These are phyloP conservation scores for Bradypus variegatus DNA, from an alignment of 2,797 vertebrate species.

Conservation along the genomic window DNA sequence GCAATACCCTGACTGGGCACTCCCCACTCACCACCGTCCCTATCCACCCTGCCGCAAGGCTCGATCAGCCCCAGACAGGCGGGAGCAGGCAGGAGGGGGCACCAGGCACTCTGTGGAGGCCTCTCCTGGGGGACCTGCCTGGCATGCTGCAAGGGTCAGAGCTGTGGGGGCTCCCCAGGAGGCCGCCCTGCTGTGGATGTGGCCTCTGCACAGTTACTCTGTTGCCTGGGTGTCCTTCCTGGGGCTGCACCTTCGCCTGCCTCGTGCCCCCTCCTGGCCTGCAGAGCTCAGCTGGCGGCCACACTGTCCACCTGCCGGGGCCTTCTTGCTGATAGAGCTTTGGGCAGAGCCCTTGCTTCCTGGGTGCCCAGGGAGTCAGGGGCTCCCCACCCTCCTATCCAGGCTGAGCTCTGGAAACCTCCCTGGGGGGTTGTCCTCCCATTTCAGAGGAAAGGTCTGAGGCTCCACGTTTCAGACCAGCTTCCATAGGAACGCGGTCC, in stretches of 20 bases:
- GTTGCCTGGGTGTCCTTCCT: not conserved
- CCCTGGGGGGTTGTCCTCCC: not conserved
- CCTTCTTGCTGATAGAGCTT: not conserved
- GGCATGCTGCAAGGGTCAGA: constrained; percentile 31
- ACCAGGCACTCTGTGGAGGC: not conserved
- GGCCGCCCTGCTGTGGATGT: not conserved
- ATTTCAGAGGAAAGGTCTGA: constrained; percentile 6
- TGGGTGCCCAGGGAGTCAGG: not conserved
- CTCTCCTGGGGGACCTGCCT: not conserved
- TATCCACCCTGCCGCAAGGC: too few relatives aligned
- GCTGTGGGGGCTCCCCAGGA: not conserved
- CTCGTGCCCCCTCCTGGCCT: not conserved
- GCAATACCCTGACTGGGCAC: constrained; percentile 29
- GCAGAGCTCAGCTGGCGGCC: not conserved
- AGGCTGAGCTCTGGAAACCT: not conserved
- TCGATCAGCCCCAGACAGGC: not conserved
- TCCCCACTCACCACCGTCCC: not conserved
- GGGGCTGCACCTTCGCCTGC: not conserved
- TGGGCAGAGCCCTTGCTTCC: not conserved
- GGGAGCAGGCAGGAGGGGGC: not conserved
- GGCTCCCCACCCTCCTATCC: not conserved
- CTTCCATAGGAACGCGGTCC: not conserved
- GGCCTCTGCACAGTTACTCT: not conserved
- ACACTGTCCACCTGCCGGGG: not conserved
- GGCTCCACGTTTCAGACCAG: not conserved